Base-by-base conservation (phyloP, 2,888 invertebrate genomes). In the Chorisops tibialis region DNA sequence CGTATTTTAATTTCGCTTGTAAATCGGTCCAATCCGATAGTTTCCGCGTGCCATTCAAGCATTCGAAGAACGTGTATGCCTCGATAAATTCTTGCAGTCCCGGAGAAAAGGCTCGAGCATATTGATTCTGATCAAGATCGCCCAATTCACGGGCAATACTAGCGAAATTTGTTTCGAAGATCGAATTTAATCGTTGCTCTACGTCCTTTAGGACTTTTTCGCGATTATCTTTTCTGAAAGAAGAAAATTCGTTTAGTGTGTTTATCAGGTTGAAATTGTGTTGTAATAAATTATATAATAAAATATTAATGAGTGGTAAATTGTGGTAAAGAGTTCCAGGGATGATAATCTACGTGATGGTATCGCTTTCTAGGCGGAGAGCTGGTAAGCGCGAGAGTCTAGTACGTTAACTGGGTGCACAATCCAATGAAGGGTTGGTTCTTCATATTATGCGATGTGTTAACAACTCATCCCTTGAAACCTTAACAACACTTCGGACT, bases 41-140 rank as follows among this genome's bases (percentile, higher is more conserved):
- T 9, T 73, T 75, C 12, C 18, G 9, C 54, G 81, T 82, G 12
- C 79, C 78, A 64, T 83, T 81, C 67, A 92, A 78, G 69, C 87
- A 87, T 61, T 88, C 85, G 71, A 85, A 87, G 67, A 93, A 88
- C 4, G 91, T 87, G 50, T 87, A 80, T 0, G 95, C 95, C 78
- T 96, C 95, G 59, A 93, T 83, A 69, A 88, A 94, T 77, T 96
- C 95, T 73, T 95, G 79, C 37, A 84, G 69, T 41, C 87, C 87
- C 9, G 79, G 77, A 12, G 86, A 85, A 72, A 85, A 89, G 1
- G 89, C 88, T 62, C 83, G 77, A 2, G 85, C 73, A 71, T 83
- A 91, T 66, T 85, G 84, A 71, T 86, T 88, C 0, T 84, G 82
- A 71, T 93, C 92, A 67, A 85, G 83, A 54, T 83, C 81, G 30